These are phyloP conservation scores for Leucophora obtusa DNA, from an alignment of 2,888 invertebrate genomes.

Conservation along the genomic window DNA sequence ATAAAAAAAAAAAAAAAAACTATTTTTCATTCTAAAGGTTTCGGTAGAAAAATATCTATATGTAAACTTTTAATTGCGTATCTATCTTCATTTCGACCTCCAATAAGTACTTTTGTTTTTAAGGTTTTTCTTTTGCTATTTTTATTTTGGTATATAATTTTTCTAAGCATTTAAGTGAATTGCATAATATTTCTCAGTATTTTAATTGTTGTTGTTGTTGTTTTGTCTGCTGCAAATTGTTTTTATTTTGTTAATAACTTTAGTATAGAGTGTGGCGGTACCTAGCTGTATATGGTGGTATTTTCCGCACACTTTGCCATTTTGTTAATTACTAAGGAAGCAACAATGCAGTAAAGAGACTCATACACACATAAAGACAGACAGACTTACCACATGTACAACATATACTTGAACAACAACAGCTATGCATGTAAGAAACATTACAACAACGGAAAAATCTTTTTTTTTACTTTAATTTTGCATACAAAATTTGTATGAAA, in stretches of 20 bases:
- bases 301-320: slow-evolving; percentile 58
- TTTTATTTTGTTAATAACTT: slow-evolving; percentile 28
- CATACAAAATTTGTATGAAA: slow-evolving; percentile 14
- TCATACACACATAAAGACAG: not conserved
- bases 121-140: slow-evolving; percentile 34
- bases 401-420: slow-evolving; percentile 15
- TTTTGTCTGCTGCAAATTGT: too few species aligned
- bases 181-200: slow-evolving; percentile 47
- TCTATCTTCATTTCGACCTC: slow-evolving; percentile 57
- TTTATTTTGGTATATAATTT: slow-evolving; percentile 39
- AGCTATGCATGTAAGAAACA: not conserved
- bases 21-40: too few species aligned
- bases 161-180: slow-evolving; percentile 47
- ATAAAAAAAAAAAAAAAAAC: too few species aligned
- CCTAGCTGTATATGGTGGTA: slow-evolving; percentile 15
- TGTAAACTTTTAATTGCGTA: slow-evolving; percentile 14
- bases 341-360: slow-evolving; percentile 17
- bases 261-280: slow-evolving; percentile 10
- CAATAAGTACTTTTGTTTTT: slow-evolving; percentile 46
- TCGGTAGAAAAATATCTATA: too few species aligned
- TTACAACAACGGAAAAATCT: slow-evolving; percentile 46
- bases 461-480: slow-evolving; percentile 13
- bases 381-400: too few species aligned
- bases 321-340: slow-evolving; percentile 57
- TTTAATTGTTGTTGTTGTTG: slow-evolving; percentile 8